Evolutionary conservation across 1,140 invertebrate genomes (phyloP), one percentile per base, ranked within the genome.

Genomic region (Lethrus apterus): DNA sequence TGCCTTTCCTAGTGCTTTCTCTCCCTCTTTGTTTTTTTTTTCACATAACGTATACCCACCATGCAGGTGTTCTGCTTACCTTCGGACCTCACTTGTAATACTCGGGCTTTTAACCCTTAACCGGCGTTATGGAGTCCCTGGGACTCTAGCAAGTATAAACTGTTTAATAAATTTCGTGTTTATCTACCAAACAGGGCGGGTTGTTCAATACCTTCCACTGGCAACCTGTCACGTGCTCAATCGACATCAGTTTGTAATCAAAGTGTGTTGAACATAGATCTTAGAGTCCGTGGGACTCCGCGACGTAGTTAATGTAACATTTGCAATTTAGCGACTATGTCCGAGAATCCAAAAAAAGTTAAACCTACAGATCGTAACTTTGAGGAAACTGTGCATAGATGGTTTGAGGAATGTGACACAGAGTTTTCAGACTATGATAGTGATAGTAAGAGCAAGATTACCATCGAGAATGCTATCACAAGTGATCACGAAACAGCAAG

Each of bases 161-260:
- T n/a, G n/a, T 35, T 46, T 35, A 46, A 35, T 36, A 46, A 35
- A 15, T 44, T 44, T 44, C 31, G 17, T 38, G 21, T 38, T 38
- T 13, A 19, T 18, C 8, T 7, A 15, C 8, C 1, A 33, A 15
- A 33, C 17, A 13, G 14, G 9, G 40, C 42, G 30, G 4, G 26
- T n/a, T 44, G 18, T 31, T 35, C 31, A 14, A 20, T 46, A 35
- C 31, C 45, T 46, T 40, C 3, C 19, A n/a, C 30, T 30, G 35
- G 26, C 40, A 33, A 17, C 23, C 34, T 29, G 9, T 46, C 35
- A 26, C 45, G 15, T 46, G 23, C 45, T 21, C 35, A 46, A 17
- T 21, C 13, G 8, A 40, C 45, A 29, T 46, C n/a, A 40, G 35
- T 40, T 35, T 46, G 10, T 17, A 10, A 30, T 18, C 34, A 46